Conservation (phyloP, 2,888 invertebrate genomes). For the Villa cingulata region DNA sequence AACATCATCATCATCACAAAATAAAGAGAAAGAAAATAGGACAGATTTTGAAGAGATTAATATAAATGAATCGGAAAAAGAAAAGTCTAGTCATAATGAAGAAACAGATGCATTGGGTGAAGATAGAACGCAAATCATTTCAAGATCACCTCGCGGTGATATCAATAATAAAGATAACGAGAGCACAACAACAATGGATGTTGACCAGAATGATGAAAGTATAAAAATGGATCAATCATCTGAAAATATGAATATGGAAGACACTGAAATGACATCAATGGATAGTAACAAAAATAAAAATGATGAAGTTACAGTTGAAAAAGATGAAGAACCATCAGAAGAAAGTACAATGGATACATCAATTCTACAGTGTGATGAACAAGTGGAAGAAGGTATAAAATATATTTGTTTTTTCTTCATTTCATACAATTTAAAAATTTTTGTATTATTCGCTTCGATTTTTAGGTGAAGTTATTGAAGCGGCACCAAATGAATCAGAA, state of each 20-base stretch:
- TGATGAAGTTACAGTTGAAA: constrained; percentile 12
- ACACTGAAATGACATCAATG: constrained; percentile 13
- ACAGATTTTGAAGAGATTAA: neutral
- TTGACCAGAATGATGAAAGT: neutral
- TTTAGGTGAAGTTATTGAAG: neutral
- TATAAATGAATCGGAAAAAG: neutral
- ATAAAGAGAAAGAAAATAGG: neutral
- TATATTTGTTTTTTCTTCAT: neutral
- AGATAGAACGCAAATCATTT: constrained; percentile 15
- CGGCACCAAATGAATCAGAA: constrained; percentile 40
- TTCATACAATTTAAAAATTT: neutral
- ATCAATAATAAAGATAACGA: too few relatives aligned
- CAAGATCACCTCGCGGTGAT: too few relatives aligned
- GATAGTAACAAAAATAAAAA: constrained; percentile 15
- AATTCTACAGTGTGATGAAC: constrained; percentile 1
- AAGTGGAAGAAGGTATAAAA: constrained; percentile 10
- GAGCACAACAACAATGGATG: neutral
- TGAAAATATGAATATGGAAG: neutral
- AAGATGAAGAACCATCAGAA: constrained; percentile 9
- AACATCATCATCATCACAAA: constrained; percentile 15
- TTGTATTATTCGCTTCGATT: neutral
- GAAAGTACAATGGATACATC: constrained; percentile 3
- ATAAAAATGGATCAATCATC: neutral
- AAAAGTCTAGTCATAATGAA: constrained; percentile 11
- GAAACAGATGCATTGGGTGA: constrained; percentile 25